These are phyloP conservation scores for Cepaea nemoralis DNA, from an alignment of 1,140 invertebrate genomes.

Conservation along the genomic window DNA sequence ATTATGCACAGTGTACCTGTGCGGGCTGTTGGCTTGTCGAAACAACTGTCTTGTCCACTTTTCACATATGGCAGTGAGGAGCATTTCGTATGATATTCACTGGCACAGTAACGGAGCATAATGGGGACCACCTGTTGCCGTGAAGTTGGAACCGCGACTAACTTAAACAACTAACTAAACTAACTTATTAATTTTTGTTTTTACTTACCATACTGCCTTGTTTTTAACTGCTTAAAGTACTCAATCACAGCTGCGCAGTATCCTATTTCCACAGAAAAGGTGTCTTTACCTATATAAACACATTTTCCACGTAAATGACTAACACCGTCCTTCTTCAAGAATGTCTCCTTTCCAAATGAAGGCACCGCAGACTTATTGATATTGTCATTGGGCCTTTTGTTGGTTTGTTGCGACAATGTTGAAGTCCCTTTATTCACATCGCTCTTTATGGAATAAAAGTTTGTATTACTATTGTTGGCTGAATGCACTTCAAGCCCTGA, in stretches of 20 bases:
- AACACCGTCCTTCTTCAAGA: background rate
- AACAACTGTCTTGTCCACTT: too few species aligned
- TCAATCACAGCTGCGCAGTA: slow-evolving; percentile 14
- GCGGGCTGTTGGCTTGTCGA: too few species aligned
- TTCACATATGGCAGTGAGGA: too few species aligned
- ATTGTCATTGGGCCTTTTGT: background rate
- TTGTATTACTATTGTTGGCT: background rate
- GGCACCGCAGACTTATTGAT: background rate
- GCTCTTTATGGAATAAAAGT: background rate
- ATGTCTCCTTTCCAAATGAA: background rate
- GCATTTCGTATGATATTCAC: too few species aligned
- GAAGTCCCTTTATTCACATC: background rate
- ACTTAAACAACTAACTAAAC: too few species aligned
- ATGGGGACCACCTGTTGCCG: too few species aligned
- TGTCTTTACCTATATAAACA: slow-evolving; percentile 13
- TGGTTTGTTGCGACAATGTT: background rate
- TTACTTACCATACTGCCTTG: slow-evolving; percentile 33
- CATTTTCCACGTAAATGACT: slow-evolving; percentile 20
- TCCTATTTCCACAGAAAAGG: slow-evolving; percentile 20
- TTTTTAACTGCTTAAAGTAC: slow-evolving; percentile 33
- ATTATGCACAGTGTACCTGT: too few species aligned
- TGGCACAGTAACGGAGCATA: too few species aligned
- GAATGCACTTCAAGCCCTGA: background rate
- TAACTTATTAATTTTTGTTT: too few species aligned
- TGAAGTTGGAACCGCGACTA: too few species aligned